phyloP scores from a whole-genome alignment of 2,797 vertebrate genomes.

The Argentina silus region DNA sequence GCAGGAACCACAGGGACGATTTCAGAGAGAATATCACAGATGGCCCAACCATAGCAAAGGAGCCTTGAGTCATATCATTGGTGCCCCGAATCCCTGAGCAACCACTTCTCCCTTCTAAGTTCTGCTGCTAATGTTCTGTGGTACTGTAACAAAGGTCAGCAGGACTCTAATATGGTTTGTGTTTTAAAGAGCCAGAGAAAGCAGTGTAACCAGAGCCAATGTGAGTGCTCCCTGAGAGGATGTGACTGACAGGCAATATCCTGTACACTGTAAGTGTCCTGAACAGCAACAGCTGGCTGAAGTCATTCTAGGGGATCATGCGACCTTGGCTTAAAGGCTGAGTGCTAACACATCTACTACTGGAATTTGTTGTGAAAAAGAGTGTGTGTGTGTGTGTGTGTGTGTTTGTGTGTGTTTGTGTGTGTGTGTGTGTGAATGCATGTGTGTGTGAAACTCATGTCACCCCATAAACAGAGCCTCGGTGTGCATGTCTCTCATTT shows the following conservation, averaged over 20 bases:
- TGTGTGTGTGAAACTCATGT: not conserved
- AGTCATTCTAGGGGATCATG: slow-evolving; percentile 5
- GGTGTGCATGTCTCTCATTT: slow-evolving; percentile 4
- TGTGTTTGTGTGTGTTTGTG: too few species aligned
- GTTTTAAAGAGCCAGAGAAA: not conserved
- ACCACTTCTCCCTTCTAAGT: too few species aligned
- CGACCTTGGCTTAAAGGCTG: not conserved
- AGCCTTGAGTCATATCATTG: too few species aligned
- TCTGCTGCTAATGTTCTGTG: too few species aligned
- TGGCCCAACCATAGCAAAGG: too few species aligned
- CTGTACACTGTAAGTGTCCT: not conserved
- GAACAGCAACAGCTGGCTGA: slow-evolving; percentile 9
- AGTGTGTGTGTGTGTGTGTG: not conserved
- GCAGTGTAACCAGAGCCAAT: not conserved
- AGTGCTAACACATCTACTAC: too few species aligned
- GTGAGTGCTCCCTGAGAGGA: not conserved
- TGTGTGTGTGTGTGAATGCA: too few species aligned
- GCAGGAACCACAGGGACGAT: not conserved
- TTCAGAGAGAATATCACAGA: too few species aligned
- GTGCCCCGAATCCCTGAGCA: too few species aligned
- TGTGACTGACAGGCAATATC: not conserved
- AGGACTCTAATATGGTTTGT: not conserved
- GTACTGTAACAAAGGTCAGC: not conserved
- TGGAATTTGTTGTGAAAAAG: too few species aligned
- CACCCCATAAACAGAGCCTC: slow-evolving; percentile 2